Evolutionary conservation across 2,113 vertebrate species (phyloP).

Genomic region (Megalops atlanticus): DNA sequence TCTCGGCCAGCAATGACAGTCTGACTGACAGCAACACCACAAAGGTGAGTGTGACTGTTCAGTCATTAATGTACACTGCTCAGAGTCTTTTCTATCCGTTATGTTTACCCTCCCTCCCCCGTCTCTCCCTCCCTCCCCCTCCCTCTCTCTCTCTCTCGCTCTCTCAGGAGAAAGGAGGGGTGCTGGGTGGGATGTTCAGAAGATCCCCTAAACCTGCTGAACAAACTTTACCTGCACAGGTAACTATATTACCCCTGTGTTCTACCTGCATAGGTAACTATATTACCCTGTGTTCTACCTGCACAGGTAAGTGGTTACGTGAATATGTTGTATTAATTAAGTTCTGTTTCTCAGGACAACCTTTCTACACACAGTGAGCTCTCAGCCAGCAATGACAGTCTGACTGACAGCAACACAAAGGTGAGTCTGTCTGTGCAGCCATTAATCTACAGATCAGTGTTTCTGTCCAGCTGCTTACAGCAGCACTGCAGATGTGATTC

Average conservation of each 20-base stretch:
- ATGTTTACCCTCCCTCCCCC: not conserved
- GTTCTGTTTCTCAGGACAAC: not conserved
- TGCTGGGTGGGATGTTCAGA: constrained; percentile 48
- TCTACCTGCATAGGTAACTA: too few relatives aligned
- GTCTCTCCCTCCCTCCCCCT: not conserved
- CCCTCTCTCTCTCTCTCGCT: constrained; percentile 1
- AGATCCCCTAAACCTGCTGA: constrained; percentile 45
- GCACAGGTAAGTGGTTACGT: too few relatives aligned
- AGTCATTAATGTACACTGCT: not conserved
- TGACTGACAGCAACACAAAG: constrained; percentile 17
- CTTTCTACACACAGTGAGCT: not conserved
- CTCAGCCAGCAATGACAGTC: constrained; percentile 31
- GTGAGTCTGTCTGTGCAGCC: not conserved
- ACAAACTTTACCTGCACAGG: not conserved
- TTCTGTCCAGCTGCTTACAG: too few relatives aligned
- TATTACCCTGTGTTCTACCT: too few relatives aligned
- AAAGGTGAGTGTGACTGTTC: constrained; percentile 45
- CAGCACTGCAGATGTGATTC: too few relatives aligned
- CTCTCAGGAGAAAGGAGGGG: constrained; percentile 35
- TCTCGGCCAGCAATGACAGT: constrained; percentile 40
- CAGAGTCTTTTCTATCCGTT: not conserved
- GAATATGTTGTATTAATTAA: too few relatives aligned
- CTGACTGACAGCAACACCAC: constrained; percentile 36
- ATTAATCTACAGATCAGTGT: too few relatives aligned
- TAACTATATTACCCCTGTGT: not conserved